phyloP scores from a whole-genome alignment of 1,140 invertebrate genomes.

The Zaprionus kolodkinae region DNA sequence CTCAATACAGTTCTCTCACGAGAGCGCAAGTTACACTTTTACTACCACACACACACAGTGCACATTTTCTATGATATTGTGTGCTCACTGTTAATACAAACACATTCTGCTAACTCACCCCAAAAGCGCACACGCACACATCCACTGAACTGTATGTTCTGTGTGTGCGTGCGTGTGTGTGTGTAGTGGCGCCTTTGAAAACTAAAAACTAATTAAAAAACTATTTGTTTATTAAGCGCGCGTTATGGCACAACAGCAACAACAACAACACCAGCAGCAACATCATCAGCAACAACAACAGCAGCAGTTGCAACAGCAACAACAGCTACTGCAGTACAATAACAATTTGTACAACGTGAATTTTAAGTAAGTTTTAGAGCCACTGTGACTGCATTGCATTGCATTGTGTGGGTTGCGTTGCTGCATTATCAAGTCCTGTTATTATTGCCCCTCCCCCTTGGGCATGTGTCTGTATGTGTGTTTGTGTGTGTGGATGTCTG shows the following conservation, averaged over 20 bases:
- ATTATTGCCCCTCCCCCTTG: neutral
- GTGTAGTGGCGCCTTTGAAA: neutral
- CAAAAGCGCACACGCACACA: slow-evolving; percentile 4
- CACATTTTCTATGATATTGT: neutral
- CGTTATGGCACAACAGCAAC: slow-evolving; percentile 77
- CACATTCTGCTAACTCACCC: slow-evolving; percentile 14
- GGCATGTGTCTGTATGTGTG: slow-evolving; percentile 5
- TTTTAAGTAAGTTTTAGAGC: slow-evolving; percentile 78
- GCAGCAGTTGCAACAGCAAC: slow-evolving; percentile 53
- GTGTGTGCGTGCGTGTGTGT: slow-evolving; percentile 1
- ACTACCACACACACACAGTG: slow-evolving; percentile 7
- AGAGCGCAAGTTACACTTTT: neutral
- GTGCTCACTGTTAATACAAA: slow-evolving; percentile 18
- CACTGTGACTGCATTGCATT: slow-evolving; percentile 29
- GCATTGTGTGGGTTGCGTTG: slow-evolving; percentile 20
- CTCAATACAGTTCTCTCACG: neutral
- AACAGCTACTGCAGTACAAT: slow-evolving; percentile 71
- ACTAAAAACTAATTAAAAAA: slow-evolving; percentile 57
- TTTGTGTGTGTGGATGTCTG: slow-evolving; percentile 15
- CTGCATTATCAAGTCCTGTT: neutral
- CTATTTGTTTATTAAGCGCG: slow-evolving; percentile 65
- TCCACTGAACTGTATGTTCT: neutral
- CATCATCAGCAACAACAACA: slow-evolving; percentile 57
- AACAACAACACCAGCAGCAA: slow-evolving; percentile 62
- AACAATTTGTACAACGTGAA: slow-evolving; percentile 78